Base-by-base conservation (phyloP, 2,113 vertebrate species). In the Perognathus longimembris region DNA sequence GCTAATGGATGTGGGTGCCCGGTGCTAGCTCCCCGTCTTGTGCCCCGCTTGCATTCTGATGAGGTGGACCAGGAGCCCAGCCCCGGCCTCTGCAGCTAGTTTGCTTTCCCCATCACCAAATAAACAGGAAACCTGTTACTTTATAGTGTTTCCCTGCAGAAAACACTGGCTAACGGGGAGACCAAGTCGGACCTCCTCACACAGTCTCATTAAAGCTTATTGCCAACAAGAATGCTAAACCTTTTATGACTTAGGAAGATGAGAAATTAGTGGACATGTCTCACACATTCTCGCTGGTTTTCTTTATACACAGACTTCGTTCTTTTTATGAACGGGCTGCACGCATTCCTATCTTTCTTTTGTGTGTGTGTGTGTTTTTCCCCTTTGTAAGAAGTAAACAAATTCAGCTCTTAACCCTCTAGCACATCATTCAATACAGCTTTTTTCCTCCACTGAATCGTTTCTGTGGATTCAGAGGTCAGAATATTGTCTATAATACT, bases 1-100 rank as follows among this genome's bases (percentile, higher is more conserved):
- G 79, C 95, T 91, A 78, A 73, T 30, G 88, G 84, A n/a, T 26
- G 80, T 73, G 91, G 75, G 67, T 75, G 84, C 69, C 2, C 69
- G 5, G 59, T 36, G 54, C 59, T 45, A 7, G 17, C 50, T 85
- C 63, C 0, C 38, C 40, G 67, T 50, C 73, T 70, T 8, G 64
- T 32, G 7, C 59, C 24, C 1, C 89, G 18, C 81, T 82, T 67
- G 75, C 86, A 63, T 89, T 89, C 89, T 88, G 26, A 94, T 81
- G 24, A 67, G 50, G 50, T 18, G 50, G 50, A 84, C 38, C 50
- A 28, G 36, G 15, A 85, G 89, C 36, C 57, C 3, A 8, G 67
- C 61, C 38, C 1, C 42, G 75, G 67, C 78, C 85, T 73, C 71
- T 34, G 22, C 66, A 57, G 21, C 64, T 76, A 34, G 2, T 50